A percentile compares a stretch with the other conserved stretches of the same genome.
Conservation (phyloP, 2,888 invertebrate genomes). For the Corbicula japonica region DNA sequence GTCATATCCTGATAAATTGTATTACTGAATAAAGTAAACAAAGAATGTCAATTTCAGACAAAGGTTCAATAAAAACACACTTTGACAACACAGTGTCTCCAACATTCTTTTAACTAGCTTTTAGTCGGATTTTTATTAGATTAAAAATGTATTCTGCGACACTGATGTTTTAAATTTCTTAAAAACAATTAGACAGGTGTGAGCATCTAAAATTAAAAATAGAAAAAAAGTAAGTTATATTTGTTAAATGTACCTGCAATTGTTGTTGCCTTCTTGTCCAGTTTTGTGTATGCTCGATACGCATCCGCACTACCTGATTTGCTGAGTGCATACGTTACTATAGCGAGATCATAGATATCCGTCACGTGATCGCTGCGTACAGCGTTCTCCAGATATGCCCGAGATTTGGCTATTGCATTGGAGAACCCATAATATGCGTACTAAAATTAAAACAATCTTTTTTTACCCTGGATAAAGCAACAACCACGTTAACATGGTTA, state of each 20-base stretch:
- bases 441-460: constrained; percentile 7
- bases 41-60: too few relatives aligned
- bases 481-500: too few relatives aligned
- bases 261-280: constrained; percentile 61
- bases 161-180: too few relatives aligned
- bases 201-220: too few relatives aligned
- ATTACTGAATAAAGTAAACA: too few relatives aligned
- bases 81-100: too few relatives aligned
- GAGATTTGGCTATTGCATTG: constrained; percentile 65
- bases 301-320: constrained; percentile 71
- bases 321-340: constrained; percentile 81
- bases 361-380: constrained; percentile 64
- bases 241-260: constrained; percentile 32
- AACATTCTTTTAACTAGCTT: too few relatives aligned
- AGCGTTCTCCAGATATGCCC: constrained; percentile 81
- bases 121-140: too few relatives aligned
- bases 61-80: too few relatives aligned
- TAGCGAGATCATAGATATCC: constrained; percentile 79
- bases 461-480: neutral
- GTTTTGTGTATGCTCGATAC: constrained; percentile 53
- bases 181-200: too few relatives aligned
- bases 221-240: neutral
- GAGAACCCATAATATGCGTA: neutral
- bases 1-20: too few relatives aligned
- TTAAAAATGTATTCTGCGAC: too few relatives aligned